Base-by-base conservation (phyloP, 2,888 invertebrate species). In the Drepanosiphum platanoidis region DNA sequence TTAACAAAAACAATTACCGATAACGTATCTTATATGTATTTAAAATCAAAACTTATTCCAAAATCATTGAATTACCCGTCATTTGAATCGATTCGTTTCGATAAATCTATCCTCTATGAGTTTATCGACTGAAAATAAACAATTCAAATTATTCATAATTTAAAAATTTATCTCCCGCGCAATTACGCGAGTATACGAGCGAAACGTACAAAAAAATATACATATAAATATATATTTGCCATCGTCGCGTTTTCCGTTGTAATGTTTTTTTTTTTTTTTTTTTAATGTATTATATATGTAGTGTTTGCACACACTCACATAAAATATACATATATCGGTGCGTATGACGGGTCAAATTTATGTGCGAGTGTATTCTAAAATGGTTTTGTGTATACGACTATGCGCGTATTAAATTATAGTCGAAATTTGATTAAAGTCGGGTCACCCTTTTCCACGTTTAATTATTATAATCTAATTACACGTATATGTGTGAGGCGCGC, bases 351-450 rank as follows among this genome's bases (percentile, higher is more conserved):
- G n/a, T 27, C n/a, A 1, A 61, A 61, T 61, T 61, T 61, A 61
- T 27, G 61, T 22, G 61, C 9, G 61, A n/a, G 27, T 61, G 61
- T 61, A 9, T 61, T 61, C n/a, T 61, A 61, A 61, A 61, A 61
- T 61, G 22, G 32, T 66, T 66, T 66, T 66, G 18, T 30, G 18
- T 30, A 11, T 15, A n/a, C 61, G 39, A 39, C 36, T 61, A 77
- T 22, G n/a, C 77, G 18, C 27, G 61, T 61, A 32, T 36, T 61
- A 52, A 75, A 58, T 34, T 74, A 32, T 32, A 3, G 42, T 66
- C 42, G 27, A 79, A 79, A 79, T 66, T 79, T 61, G 78, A 79
- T 79, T 61, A 61, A 61, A 79, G 9, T 27, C 11, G 42, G 66
- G 42, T 79, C 66, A 32, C 78, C 42, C 27, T 42, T 79, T 32